Conservation (phyloP, 2,888 invertebrate genomes). For the Phalera bucephala region DNA sequence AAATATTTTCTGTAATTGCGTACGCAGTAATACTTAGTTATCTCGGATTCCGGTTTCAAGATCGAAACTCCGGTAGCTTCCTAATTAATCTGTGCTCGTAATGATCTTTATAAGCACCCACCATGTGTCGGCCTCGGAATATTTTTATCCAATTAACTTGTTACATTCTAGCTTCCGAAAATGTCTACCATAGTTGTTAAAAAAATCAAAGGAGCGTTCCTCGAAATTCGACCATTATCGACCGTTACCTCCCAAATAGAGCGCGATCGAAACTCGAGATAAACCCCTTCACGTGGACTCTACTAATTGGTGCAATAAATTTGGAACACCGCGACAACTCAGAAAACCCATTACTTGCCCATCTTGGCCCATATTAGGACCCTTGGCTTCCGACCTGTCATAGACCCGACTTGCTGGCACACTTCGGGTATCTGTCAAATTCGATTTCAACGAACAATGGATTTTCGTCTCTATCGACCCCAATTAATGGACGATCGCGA, state of each 20-base stretch:
- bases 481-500: conserved; percentile 50
- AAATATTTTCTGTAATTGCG: conserved; percentile 34
- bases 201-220: conserved; percentile 64
- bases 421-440: conserved; percentile 53
- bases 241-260: conserved; percentile 81
- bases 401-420: conserved; percentile 46
- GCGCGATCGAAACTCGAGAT: conserved; percentile 65
- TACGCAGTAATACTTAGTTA: conserved; percentile 35
- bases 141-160: conserved; percentile 79
- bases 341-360: conserved; percentile 53
- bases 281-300: conserved; percentile 72
- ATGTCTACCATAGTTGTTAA: conserved; percentile 53
- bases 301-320: conserved; percentile 82
- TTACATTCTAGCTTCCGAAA: conserved; percentile 80
- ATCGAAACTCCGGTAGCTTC: conserved; percentile 50
- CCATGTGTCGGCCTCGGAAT: conserved; percentile 62
- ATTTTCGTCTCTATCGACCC: conserved; percentile 56
- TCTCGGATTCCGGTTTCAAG: conserved; percentile 48
- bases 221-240: conserved; percentile 76
- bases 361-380: conserved; percentile 59
- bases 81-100: conserved; percentile 67
- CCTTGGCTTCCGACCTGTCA: conserved; percentile 43
- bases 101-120: conserved; percentile 56
- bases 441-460: conserved; percentile 37
- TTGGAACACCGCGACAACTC: conserved; percentile 63